Percentiles rank a stretch among this genome's conserved stretches.
Evolutionary conservation across 1,140 invertebrate genomes (phyloP).

Genomic region (Notospermus geniculatus): DNA sequence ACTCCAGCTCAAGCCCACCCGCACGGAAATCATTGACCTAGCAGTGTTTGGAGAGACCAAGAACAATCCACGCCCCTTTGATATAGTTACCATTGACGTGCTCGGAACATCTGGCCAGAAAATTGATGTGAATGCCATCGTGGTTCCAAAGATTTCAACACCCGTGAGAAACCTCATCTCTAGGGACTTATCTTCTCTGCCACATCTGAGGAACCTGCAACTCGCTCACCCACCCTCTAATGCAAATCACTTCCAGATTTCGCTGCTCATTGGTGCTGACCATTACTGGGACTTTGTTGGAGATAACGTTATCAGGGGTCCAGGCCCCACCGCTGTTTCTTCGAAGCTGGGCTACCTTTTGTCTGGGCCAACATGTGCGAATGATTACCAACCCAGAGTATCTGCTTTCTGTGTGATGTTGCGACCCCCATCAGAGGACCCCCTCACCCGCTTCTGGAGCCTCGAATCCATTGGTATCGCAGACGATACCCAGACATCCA

Average conservation of each 20-base stretch:
- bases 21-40: no score
- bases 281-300: constrained; percentile 18
- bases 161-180: constrained; percentile 6
- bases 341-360: no score
- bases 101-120: background rate
- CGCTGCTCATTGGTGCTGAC: constrained; percentile 17
- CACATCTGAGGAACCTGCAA: constrained; percentile 11
- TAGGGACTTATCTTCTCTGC: background rate
- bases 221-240: constrained; percentile 12
- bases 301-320: constrained; percentile 13
- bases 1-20: constrained; percentile 3
- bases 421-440: no score
- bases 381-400: no score
- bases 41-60: no score
- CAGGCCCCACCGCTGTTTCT: constrained; percentile 18
- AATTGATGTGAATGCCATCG: constrained; percentile 12
- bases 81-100: no score
- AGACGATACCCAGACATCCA: no score
- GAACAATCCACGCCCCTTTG: no score
- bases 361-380: no score
- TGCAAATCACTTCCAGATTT: constrained; percentile 9
- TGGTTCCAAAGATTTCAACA: constrained; percentile 14
- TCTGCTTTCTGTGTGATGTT: no score
- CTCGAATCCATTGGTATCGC: no score
- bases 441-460: no score